Evolutionary conservation across 2,113 vertebrate species (phyloP).

Genomic region (Fukomys damarensis): DNA sequence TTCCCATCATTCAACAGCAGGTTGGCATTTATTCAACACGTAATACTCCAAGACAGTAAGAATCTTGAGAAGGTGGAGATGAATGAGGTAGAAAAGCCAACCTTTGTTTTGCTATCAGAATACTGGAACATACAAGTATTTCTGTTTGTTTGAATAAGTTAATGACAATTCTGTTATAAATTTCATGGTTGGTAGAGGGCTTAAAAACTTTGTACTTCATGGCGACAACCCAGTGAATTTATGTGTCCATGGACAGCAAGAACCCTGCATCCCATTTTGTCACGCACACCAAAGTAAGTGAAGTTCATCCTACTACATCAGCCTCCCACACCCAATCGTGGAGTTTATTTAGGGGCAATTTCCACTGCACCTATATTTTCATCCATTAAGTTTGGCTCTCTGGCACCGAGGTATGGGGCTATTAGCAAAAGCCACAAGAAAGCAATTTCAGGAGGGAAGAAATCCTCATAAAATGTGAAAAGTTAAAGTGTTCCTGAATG

Average conservation of each 20-base stretch:
- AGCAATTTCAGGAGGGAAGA: conserved; percentile 80
- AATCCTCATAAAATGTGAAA: conserved; percentile 82
- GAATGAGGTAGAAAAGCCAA: neutral
- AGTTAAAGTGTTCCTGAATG: conserved; percentile 82
- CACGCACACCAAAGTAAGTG: neutral
- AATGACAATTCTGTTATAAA: neutral
- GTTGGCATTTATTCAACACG: neutral
- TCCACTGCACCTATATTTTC: neutral
- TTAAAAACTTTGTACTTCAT: conserved; percentile 2
- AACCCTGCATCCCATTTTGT: neutral
- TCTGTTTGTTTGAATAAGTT: neutral
- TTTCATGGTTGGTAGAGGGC: neutral
- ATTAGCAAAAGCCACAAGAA: conserved; percentile 82
- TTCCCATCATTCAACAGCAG: neutral
- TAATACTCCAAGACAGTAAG: neutral
- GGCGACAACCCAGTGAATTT: neutral
- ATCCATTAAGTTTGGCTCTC: conserved; percentile 36
- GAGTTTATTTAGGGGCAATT: conserved; percentile 19
- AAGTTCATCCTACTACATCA: neutral
- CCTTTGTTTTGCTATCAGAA: neutral
- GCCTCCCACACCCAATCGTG: neutral
- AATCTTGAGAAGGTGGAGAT: neutral
- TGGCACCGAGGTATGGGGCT: conserved; percentile 68
- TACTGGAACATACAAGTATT: neutral
- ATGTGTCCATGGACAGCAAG: neutral